Conservation (phyloP, 2,888 invertebrate genomes). For the Chymomyza caudatula region DNA sequence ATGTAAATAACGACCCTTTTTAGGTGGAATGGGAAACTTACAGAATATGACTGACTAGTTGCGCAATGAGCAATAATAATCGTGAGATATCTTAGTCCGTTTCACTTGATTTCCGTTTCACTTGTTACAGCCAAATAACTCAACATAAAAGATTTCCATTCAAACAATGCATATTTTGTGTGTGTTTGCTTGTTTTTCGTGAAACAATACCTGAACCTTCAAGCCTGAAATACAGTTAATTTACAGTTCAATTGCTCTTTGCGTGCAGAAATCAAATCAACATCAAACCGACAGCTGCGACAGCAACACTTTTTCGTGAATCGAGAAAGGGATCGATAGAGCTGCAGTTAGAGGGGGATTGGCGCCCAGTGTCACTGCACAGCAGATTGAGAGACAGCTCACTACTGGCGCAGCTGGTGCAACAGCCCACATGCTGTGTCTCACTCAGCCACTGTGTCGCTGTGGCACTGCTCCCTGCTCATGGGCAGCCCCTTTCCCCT, state of each 20-base stretch:
- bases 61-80: no score
- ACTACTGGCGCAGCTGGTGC: background rate
- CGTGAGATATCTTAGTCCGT: no score
- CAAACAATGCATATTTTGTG: no score
- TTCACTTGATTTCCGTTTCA: no score
- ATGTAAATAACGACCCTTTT: no score
- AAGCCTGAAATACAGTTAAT: background rate
- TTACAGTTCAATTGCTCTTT: constrained; percentile 9
- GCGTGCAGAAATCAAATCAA: constrained; percentile 23
- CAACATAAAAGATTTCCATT: no score
- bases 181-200: background rate
- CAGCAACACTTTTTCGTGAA: background rate
- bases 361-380: background rate
- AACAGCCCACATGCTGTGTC: background rate
- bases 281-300: constrained; percentile 5
- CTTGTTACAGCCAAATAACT: no score
- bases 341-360: background rate
- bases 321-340: background rate
- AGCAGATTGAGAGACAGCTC: background rate
- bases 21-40: no score
- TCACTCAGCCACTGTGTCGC: background rate
- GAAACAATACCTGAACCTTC: background rate
- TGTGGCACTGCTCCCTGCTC: no score
- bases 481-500: background rate
- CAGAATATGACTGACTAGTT: no score